Percentiles rank a stretch among this genome's conserved stretches.
Evolutionary conservation across 2,797 vertebrate genomes (phyloP).

Genomic region (Rhabdomys pumilio): DNA sequence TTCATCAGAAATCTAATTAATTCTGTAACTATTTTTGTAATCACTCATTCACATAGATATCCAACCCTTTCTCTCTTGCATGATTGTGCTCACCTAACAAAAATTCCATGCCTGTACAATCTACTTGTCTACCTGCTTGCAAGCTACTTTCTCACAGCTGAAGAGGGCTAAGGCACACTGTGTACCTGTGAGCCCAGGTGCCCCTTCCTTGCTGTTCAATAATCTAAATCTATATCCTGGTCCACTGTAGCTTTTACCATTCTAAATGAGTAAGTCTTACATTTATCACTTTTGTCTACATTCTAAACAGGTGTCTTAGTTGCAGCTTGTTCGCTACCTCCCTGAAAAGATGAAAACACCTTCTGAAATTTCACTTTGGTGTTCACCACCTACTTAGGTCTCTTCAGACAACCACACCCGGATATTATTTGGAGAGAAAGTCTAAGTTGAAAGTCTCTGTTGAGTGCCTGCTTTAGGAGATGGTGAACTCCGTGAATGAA

Average conservation of each 20-base stretch:
- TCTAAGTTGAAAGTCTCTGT: background rate
- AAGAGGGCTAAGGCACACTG: background rate
- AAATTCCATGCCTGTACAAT: background rate
- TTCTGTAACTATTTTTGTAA: slow-evolving; percentile 34
- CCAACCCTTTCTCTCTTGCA: background rate
- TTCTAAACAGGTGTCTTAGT: background rate
- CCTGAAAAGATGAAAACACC: background rate
- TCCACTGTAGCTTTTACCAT: background rate
- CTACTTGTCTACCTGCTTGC: no score
- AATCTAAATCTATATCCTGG: background rate
- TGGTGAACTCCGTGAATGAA: background rate
- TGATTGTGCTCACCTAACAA: background rate
- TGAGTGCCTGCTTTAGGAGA: background rate
- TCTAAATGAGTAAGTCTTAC: background rate
- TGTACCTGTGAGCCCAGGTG: background rate
- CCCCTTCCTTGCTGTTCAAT: background rate
- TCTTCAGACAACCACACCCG: background rate
- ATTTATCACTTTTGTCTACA: background rate
- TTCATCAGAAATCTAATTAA: background rate
- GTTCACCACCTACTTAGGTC: background rate
- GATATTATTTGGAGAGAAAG: background rate
- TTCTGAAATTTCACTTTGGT: background rate
- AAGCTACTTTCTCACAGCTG: background rate
- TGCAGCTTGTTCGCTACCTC: background rate
- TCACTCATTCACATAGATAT: background rate